These are phyloP conservation scores for Aleiodes testaceus DNA, from an alignment of 2,888 invertebrate genomes.

Conservation along the genomic window DNA sequence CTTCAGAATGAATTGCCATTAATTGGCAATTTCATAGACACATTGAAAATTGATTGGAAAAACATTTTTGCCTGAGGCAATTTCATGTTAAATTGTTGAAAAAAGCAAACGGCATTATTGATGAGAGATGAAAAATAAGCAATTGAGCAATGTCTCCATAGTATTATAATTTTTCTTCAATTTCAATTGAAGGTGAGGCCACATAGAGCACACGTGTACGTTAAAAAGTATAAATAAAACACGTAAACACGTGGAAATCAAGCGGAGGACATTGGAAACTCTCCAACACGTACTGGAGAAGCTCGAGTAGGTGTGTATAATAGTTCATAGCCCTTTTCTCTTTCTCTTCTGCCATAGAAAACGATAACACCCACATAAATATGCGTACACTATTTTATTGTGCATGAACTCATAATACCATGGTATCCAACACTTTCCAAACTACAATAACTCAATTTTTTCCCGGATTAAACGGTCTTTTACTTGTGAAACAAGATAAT, in stretches of 20 bases:
- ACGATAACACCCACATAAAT: constrained; percentile 14
- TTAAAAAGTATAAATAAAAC: background rate
- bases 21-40: constrained; percentile 22
- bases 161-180: background rate
- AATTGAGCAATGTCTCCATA: background rate
- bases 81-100: background rate
- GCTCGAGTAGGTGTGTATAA: constrained; percentile 17
- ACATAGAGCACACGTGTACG: background rate
- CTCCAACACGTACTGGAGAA: constrained; percentile 13
- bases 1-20: background rate
- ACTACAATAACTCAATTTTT: constrained; percentile 3
- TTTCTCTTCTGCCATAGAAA: background rate
- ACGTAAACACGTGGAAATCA: constrained; percentile 1
- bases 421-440: background rate
- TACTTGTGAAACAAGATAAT: background rate
- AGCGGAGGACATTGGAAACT: background rate
- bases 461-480: background rate
- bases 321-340: constrained; percentile 21
- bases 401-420: background rate
- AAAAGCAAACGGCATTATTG: constrained; percentile 9
- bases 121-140: background rate
- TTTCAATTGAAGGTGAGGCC: constrained; percentile 1
- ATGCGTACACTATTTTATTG: constrained; percentile 8
- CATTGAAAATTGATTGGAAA: constrained; percentile 13
- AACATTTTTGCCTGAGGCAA: background rate